A percentile compares a stretch with the other conserved stretches of the same genome.
These are phyloP conservation scores for Vesta saturnalis DNA, from an alignment of 2,888 invertebrate species.

Conservation along the genomic window DNA sequence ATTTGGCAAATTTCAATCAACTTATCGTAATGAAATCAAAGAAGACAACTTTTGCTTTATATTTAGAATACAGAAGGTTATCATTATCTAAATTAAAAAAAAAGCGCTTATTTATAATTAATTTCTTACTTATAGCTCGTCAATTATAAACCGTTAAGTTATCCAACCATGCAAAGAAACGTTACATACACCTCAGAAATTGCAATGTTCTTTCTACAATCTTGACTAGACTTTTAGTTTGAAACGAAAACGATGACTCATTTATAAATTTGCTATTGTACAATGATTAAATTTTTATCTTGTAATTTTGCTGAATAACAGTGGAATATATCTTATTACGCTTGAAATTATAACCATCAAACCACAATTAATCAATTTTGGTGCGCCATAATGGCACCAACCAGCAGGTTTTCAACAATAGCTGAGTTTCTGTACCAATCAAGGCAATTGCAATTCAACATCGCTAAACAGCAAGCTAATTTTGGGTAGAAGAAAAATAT, in stretches of 20 bases:
- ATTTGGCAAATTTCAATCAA: too few relatives aligned
- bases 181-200: too few relatives aligned
- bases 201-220: too few relatives aligned
- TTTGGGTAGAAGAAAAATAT: too few relatives aligned
- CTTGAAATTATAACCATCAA: neutral
- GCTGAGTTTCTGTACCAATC: neutral
- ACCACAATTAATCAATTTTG: conserved; percentile 8
- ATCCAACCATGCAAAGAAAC: neutral
- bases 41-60: too few relatives aligned
- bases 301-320: neutral
- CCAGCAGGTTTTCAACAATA: neutral
- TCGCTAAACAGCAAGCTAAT: too few relatives aligned
- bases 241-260: neutral
- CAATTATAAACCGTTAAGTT: neutral
- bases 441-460: too few relatives aligned
- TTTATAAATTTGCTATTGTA: neutral
- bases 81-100: too few relatives aligned
- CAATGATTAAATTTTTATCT: neutral
- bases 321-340: neutral
- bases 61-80: too few relatives aligned
- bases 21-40: too few relatives aligned
- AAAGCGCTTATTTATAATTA: neutral
- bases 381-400: neutral
- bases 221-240: too few relatives aligned
- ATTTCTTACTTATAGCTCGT: neutral